Conservation (phyloP, 1,140 invertebrate species). For the Triops cancriformis region DNA sequence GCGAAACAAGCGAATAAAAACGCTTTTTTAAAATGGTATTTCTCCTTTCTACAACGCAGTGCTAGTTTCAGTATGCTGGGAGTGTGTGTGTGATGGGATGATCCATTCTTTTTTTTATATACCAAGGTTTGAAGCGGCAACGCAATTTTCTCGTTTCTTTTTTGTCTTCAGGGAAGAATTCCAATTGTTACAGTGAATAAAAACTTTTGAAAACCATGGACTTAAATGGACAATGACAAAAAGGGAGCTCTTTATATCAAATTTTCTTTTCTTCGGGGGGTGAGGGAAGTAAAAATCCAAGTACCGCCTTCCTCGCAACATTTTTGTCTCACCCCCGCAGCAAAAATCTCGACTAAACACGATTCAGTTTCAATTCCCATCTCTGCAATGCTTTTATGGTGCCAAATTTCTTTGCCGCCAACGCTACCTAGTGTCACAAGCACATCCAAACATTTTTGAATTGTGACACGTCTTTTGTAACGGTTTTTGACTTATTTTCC, state of each 20-base stretch:
- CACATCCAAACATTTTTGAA: neutral
- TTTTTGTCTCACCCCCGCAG: neutral
- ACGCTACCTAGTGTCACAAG: neutral
- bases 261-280: neutral
- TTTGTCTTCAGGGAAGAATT: neutral
- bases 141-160: neutral
- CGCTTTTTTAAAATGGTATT: constrained; percentile 2
- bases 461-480: neutral
- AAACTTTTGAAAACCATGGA: neutral
- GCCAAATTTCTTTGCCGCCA: neutral
- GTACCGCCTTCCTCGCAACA: neutral
- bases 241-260: neutral
- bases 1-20: constrained; percentile 12
- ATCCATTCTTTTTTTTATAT: neutral
- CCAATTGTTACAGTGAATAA: neutral
- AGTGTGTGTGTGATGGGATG: constrained; percentile 6
- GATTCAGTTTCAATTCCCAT: neutral
- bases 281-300: neutral
- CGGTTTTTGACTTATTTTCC: neutral
- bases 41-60: constrained; percentile 13
- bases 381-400: neutral
- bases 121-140: neutral
- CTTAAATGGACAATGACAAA: constrained; percentile 11
- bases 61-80: constrained; percentile 8
- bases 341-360: neutral